phyloP scores from a whole-genome alignment of 2,888 invertebrate genomes.

The Mactromeris polynyma region DNA sequence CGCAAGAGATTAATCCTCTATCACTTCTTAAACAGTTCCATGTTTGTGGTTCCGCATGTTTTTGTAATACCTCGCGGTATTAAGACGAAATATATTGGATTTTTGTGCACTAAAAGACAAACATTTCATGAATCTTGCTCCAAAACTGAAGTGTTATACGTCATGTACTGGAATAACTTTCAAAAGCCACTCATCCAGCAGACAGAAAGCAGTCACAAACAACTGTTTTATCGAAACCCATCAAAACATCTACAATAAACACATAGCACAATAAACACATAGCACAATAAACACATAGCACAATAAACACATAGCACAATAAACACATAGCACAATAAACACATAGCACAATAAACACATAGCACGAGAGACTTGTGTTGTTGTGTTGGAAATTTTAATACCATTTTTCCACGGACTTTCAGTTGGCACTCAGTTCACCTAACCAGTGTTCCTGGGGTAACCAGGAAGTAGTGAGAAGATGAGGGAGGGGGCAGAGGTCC shows the following conservation, averaged over 20 bases:
- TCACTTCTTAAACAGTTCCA: neutral
- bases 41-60: neutral
- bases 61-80: neutral
- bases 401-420: no score
- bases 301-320: no score
- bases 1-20: neutral
- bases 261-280: neutral
- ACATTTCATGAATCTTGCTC: constrained; percentile 12
- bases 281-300: neutral
- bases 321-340: neutral
- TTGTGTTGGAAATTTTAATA: no score
- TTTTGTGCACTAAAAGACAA: constrained; percentile 9
- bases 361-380: no score
- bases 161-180: neutral
- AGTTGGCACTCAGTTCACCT: no score
- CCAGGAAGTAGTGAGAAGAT: no score
- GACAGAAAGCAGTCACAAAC: neutral
- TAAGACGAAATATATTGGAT: neutral
- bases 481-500: no score
- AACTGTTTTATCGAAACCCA: neutral
- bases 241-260: neutral
- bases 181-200: neutral
- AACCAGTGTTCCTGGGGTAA: no score
- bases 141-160: neutral
- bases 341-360: neutral